These are phyloP conservation scores for Trachemys scripta DNA, from an alignment of 2,113 vertebrate genomes.

Conservation along the genomic window DNA sequence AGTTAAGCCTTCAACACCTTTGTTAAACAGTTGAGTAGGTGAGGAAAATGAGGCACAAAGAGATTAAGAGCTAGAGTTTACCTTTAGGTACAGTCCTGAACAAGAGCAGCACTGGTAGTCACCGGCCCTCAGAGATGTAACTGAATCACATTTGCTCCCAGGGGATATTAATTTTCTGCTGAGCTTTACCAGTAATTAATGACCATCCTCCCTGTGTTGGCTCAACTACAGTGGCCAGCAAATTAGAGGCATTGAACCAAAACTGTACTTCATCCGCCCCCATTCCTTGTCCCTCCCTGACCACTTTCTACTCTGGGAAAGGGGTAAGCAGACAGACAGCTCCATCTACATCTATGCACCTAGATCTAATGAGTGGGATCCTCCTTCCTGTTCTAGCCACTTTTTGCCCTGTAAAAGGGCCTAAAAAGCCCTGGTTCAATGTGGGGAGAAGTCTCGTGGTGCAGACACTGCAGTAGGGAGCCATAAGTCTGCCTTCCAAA, in stretches of 20 bases:
- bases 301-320: background rate
- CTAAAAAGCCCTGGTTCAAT: background rate
- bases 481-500: too few relatives aligned
- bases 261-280: background rate
- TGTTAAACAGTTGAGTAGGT: background rate
- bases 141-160: background rate
- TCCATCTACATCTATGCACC: background rate
- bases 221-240: background rate
- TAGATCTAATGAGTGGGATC: background rate
- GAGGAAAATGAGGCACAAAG: background rate
- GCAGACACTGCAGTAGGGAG: too few relatives aligned
- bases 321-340: background rate
- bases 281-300: background rate
- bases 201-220: background rate
- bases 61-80: background rate
- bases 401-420: background rate
- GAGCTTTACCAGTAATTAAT: background rate
- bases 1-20: background rate
- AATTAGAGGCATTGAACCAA: background rate
- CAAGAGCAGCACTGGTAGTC: background rate
- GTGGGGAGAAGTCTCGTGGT: background rate
- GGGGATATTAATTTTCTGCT: background rate
- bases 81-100: background rate
- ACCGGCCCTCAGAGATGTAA: background rate
- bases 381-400: background rate